Base-by-base conservation (phyloP, 2,888 invertebrate species). In the Linnaemya tessellans region DNA sequence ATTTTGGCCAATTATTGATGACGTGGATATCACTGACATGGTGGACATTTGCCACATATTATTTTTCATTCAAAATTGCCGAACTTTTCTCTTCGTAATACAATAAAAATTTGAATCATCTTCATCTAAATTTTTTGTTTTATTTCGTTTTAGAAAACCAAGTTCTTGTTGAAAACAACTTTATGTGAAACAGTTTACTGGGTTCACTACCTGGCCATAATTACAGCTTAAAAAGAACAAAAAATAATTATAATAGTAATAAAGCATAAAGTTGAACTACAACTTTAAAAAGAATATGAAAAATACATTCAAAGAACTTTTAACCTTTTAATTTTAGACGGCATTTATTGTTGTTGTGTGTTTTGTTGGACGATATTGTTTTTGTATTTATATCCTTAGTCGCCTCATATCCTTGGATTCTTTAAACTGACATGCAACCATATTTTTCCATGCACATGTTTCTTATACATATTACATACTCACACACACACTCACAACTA, bases 341-440 rank as follows among this genome's bases (percentile, higher is more conserved):
- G 20, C 15, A 56, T 3, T 22, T 56, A n/a, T n/a, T n/a, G n/a
- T 73, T 51, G 41, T n/a, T 35, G 58, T 67, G 65, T 54, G 3
- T 70, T 46, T 51, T 51, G 54, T 38, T 25, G 38, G 54, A 46
- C 11, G 43, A 56, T 60, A 68, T 46, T 62, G 20, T 77, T 70
- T 77, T 58, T 74, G 13, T 64, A 18, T 65, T 60, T 43, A 67
- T 62, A 78, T 78, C 43, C 58, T 78, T 75, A 75, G 30, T 56
- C 58, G 58, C 51, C 15, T 78, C 30, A 78, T 80, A 82, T 85
- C 85, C 82, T 80, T 80, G 85, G 75, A 85, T 82, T 80, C 82
- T 67, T 77, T 71, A 67, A 82, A 49, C 75, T 82, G 79, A 80
- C 85, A 85, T 85, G 85, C 85, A 85, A 82, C 74, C 79, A 67